Base-by-base conservation (phyloP, 2,113 vertebrate species). In the Eudorcas thomsonii region DNA sequence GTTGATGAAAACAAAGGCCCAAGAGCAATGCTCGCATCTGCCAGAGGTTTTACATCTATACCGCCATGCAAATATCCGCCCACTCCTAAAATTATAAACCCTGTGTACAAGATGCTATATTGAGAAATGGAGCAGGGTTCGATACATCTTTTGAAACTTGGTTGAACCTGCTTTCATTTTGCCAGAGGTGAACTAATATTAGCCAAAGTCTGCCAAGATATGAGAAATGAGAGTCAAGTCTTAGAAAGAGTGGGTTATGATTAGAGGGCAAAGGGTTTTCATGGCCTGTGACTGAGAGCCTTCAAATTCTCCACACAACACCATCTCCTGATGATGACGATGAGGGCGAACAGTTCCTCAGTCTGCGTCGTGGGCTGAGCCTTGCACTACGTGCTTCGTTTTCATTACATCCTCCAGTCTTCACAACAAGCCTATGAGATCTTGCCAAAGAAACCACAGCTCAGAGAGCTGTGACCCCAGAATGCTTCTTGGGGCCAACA, bases 1-100 rank as follows among this genome's bases (percentile, higher is more conserved):
- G 90, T 93, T 96, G 96, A 52, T 96, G 0, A 0, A 96, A 95
- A 96, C 84, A 98, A 97, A 96, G 84, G 86, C 64, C 93, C 52
- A 52, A 88, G 62, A 98, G 90, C 98, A 97, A 92, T 5, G 7
- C 81, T 84, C 90, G n/a, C 93, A 94, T 90, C 93, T 88, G 60
- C 59, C 86, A 83, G 2, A 94, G 95, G 92, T 93, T 97, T 98
- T 96, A 84, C 86, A 97, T 64, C 96, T 97, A 91, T 39, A 96
- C 84, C 54, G 92, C 91, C 77, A 90, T 3, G 26, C 87, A n/a
- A 84, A 95, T 57, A 80, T 52, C 48, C 57, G 96, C 92, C 62
- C 89, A 84, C 57, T 74, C 83, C 52, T 90, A 25, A 83, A 74
- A 94, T 84, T 88, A 55, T 50, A 94, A 96, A 85, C 15, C 78